phyloP scores from a whole-genome alignment of 1,140 invertebrate genomes.

The Drosophila azteca region DNA sequence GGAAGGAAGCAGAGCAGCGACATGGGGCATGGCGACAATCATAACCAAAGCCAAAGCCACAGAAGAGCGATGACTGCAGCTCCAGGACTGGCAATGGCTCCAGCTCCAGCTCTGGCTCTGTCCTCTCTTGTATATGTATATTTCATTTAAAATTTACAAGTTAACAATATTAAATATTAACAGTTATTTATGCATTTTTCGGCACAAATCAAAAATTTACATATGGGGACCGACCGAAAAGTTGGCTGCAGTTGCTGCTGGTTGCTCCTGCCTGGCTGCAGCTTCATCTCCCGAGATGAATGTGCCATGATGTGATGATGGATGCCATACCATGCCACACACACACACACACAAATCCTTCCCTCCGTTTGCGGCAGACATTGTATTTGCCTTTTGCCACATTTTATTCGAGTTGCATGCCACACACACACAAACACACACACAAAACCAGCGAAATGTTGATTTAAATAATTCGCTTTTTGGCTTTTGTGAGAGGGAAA shows the following conservation, averaged over 20 bases:
- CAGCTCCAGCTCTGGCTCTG: not conserved
- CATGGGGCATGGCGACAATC: constrained; percentile 33
- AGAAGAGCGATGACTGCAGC: constrained; percentile 20
- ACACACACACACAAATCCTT: too few species aligned
- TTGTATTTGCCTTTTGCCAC: constrained; percentile 50
- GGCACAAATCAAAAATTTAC: constrained; percentile 82
- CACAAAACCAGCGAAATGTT: constrained; percentile 38
- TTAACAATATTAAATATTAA: constrained; percentile 83
- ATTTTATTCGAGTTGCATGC: constrained; percentile 66
- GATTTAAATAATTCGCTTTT: constrained; percentile 78
- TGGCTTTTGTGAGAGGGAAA: constrained; percentile 56
- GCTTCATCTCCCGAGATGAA: constrained; percentile 27
- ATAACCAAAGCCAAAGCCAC: constrained; percentile 22
- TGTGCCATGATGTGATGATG: constrained; percentile 23
- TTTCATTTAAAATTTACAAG: constrained; percentile 82
- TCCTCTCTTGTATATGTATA: constrained; percentile 65
- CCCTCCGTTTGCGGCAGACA: constrained; percentile 41
- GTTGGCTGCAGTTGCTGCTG: constrained; percentile 32
- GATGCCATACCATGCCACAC: constrained; percentile 36
- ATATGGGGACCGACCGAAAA: constrained; percentile 59
- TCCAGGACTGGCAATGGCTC: not conserved
- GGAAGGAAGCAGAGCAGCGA: not conserved
- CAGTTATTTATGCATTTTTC: constrained; percentile 82
- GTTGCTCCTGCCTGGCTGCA: not conserved
- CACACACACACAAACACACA: not conserved